A percentile compares a stretch with the other conserved stretches of the same genome.
Conservation (phyloP, 2,888 invertebrate species). For the Arge pagana region DNA sequence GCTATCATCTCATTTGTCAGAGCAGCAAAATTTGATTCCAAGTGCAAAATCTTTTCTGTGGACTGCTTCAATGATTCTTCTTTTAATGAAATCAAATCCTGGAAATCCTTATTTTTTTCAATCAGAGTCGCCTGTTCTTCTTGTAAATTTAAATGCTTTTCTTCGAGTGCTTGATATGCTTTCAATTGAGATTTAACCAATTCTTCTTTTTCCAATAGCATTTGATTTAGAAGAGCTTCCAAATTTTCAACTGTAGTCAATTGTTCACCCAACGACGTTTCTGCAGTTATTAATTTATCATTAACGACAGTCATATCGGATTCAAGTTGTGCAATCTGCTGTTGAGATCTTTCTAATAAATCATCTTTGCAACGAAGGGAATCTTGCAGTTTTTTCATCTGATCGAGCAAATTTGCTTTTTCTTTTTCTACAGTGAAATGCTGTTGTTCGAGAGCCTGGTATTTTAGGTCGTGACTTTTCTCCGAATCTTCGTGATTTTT, state of each 20-base stretch:
- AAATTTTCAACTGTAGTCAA: conserved; percentile 16
- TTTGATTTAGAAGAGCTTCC: no score
- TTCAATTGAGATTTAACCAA: neutral
- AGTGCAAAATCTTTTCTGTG: conserved; percentile 23
- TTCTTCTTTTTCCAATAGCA: conserved; percentile 1
- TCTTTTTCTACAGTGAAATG: neutral
- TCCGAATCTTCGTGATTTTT: neutral
- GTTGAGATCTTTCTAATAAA: conserved; percentile 24
- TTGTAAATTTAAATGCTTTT: conserved; percentile 27
- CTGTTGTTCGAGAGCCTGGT: conserved; percentile 1
- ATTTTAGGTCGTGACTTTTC: neutral
- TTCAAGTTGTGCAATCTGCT: conserved; percentile 26
- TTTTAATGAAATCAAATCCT: conserved; percentile 25
- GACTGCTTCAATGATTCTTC: conserved; percentile 30
- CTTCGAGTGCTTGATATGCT: neutral
- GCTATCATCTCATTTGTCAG: conserved; percentile 24
- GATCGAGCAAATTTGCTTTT: conserved; percentile 12
- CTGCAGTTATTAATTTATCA: conserved; percentile 21
- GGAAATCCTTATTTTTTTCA: conserved; percentile 29
- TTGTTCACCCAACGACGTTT: conserved; percentile 26
- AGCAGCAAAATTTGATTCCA: conserved; percentile 21
- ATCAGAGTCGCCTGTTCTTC: conserved; percentile 27
- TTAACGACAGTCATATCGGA: no score
- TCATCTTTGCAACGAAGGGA: conserved; percentile 15
- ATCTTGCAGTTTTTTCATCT: conserved; percentile 23